These are phyloP conservation scores for Menidia beryllina DNA, from an alignment of 2,113 vertebrate species.

Conservation along the genomic window DNA sequence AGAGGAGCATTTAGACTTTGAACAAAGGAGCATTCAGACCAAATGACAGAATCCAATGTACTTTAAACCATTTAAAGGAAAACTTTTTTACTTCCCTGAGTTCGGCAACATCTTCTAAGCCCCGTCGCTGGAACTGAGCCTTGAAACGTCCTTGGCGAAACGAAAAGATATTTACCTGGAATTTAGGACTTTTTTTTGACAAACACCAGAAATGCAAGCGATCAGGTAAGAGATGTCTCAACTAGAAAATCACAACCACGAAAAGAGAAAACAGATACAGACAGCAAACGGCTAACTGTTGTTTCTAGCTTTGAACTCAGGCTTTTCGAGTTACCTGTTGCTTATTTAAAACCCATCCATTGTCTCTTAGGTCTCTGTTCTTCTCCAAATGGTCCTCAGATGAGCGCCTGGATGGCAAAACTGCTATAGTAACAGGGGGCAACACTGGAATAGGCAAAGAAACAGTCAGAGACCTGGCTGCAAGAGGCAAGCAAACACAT, in stretches of 20 bases:
- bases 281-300: neutral
- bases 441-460: constrained; percentile 83
- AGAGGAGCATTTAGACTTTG: constrained; percentile 34
- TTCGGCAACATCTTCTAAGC: neutral
- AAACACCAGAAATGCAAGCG: constrained; percentile 59
- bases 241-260: neutral
- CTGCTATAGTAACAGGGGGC: constrained; percentile 77
- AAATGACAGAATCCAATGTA: neutral
- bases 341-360: neutral
- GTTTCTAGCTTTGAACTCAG: constrained; percentile 4
- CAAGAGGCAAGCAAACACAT: constrained; percentile 70
- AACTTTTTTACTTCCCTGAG: neutral
- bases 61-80: neutral
- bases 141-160: neutral
- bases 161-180: neutral
- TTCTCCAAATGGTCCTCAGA: constrained; percentile 73
- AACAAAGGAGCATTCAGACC: constrained; percentile 44
- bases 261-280: neutral
- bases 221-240: constrained; percentile 61
- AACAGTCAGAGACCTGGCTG: constrained; percentile 77
- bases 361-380: constrained; percentile 67
- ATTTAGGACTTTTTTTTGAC: neutral
- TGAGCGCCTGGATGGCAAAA: constrained; percentile 79
- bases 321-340: no score
- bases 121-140: constrained; percentile 1